These are phyloP conservation scores for Leptothorax acervorum DNA, from an alignment of 2,888 invertebrate species.

Conservation along the genomic window DNA sequence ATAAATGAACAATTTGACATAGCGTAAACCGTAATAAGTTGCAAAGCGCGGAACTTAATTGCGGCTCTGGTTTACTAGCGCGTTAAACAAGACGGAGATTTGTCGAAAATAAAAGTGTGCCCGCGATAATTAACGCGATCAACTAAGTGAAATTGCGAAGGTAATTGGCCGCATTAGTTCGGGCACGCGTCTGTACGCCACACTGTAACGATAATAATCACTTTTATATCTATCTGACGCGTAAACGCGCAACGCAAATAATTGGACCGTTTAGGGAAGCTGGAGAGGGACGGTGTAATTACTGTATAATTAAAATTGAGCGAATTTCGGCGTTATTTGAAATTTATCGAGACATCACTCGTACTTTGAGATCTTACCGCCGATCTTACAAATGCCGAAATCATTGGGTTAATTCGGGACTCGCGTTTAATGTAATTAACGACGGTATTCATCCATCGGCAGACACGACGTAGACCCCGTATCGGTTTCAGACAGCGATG, in stretches of 20 bases:
- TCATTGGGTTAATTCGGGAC: background rate
- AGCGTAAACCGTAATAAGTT: background rate
- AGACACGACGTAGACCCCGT: background rate
- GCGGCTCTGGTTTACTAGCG: background rate
- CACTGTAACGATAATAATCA: conserved; percentile 21
- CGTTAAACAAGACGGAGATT: conserved; percentile 11
- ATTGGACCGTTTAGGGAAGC: background rate
- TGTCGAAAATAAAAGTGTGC: conserved; percentile 42
- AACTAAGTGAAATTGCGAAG: conserved; percentile 25
- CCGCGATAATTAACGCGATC: conserved; percentile 17
- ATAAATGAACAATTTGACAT: background rate
- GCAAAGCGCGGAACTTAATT: background rate
- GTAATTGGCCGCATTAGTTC: conserved; percentile 40
- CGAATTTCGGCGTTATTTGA: background rate
- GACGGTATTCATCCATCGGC: background rate
- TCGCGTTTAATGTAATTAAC: conserved; percentile 1
- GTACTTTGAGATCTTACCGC: background rate
- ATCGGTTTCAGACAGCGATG: conserved; percentile 17
- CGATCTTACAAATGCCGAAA: background rate
- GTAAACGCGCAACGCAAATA: background rate
- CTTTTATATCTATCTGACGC: background rate
- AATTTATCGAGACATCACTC: background rate
- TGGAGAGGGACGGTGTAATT: too few species aligned
- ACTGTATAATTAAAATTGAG: background rate
- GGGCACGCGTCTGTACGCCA: background rate